phyloP scores from a whole-genome alignment of 2,113 vertebrate genomes.

The Hippolais icterina region DNA sequence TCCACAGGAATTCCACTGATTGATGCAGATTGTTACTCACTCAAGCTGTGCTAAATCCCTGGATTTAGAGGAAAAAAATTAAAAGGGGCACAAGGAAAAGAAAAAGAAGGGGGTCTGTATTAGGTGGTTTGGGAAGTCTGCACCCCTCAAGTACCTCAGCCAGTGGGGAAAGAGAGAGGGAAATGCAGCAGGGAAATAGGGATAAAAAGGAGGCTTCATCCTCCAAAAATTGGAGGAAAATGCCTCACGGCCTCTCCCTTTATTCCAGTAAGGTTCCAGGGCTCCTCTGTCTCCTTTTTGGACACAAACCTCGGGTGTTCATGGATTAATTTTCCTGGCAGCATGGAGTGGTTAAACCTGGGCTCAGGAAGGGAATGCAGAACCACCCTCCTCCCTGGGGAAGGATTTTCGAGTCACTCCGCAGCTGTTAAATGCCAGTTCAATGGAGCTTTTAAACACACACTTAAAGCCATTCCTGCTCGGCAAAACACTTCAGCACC shows the following conservation, averaged over 20 bases:
- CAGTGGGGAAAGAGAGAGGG: background rate
- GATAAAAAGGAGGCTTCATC: background rate
- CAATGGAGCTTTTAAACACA: background rate
- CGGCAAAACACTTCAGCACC: background rate
- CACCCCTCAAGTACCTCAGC: background rate
- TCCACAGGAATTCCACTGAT: background rate
- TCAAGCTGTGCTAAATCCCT: background rate
- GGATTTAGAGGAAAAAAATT: background rate
- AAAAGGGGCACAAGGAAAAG: background rate
- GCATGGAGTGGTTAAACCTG: background rate
- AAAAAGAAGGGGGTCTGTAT: background rate
- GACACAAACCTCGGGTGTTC: background rate
- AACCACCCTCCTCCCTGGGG: background rate
- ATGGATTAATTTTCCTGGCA: background rate
- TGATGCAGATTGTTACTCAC: background rate
- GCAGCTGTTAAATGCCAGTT: constrained; percentile 30
- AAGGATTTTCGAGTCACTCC: background rate
- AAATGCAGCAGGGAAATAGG: background rate
- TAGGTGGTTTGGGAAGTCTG: background rate
- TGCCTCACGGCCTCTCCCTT: background rate
- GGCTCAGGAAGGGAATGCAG: background rate
- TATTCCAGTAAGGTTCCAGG: accelerated
- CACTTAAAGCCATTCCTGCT: background rate
- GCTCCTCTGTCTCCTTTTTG: background rate
- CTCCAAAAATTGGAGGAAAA: background rate